Evolutionary conservation across 92 coral and sea anemone genomes (phyloP).

Genomic region (Isaurus tuberculatus): DNA sequence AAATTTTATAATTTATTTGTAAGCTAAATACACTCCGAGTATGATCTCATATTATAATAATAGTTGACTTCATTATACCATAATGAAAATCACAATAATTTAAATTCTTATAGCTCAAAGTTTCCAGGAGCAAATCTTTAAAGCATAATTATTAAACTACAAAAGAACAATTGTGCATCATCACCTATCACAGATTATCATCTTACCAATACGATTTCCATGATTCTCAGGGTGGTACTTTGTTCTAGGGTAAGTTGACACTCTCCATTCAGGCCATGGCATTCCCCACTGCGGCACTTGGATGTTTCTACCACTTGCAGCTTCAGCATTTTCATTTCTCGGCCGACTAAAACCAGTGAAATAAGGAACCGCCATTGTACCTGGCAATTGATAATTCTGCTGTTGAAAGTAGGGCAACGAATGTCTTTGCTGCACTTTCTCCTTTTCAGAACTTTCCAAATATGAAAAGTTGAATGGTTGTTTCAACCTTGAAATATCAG

Average conservation of each 20-base stretch:
- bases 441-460: not conserved
- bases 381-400: not conserved
- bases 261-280: conserved; percentile 12
- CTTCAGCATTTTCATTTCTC: not conserved
- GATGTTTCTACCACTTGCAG: not conserved
- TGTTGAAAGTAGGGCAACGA: conserved; percentile 20
- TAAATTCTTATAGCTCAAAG: no score
- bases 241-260: not conserved
- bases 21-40: no score
- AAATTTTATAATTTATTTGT: no score
- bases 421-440: not conserved
- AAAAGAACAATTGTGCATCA: not conserved
- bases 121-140: no score
- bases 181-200: not conserved
- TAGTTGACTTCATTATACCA: no score
- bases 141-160: no score
- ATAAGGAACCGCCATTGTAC: not conserved
- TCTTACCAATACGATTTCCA: not conserved
- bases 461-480: not conserved
- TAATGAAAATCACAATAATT: no score
- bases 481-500: not conserved
- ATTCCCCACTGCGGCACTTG: conserved; percentile 8
- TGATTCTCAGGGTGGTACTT: not conserved
- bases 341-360: not conserved
- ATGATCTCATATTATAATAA: no score